These are phyloP conservation scores for Caenorhabditis tropicalis DNA, from an alignment of 1,140 invertebrate genomes.

Conservation along the genomic window DNA sequence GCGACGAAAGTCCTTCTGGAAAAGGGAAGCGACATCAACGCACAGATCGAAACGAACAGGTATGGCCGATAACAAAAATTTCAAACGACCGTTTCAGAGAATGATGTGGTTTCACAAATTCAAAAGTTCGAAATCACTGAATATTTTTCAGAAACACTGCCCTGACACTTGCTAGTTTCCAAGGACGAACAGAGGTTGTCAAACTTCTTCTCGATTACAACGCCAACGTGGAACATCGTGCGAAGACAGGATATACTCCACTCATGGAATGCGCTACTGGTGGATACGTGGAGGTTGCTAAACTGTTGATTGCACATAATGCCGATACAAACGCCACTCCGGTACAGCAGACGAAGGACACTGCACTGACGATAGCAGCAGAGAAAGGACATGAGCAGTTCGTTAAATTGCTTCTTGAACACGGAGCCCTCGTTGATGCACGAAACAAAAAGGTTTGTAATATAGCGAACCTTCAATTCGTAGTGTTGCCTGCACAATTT, in stretches of 20 bases:
- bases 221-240: slow-evolving; percentile 97
- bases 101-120: not conserved
- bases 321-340: slow-evolving; percentile 98
- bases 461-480: no score
- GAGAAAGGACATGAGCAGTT: slow-evolving; percentile 98
- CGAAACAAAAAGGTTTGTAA: slow-evolving; percentile 98
- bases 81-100: no score
- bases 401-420: slow-evolving; percentile 80
- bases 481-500: no score
- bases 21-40: slow-evolving; percentile 98
- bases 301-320: slow-evolving; percentile 91
- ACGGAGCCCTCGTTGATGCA: slow-evolving; percentile 81
- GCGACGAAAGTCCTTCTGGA: slow-evolving; percentile 94
- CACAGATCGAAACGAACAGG: slow-evolving; percentile 97
- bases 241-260: slow-evolving; percentile 96
- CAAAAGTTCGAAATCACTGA: not conserved
- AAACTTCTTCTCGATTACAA: slow-evolving; percentile 91
- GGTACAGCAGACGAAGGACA: slow-evolving; percentile 94
- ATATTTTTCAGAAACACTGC: slow-evolving; percentile 86
- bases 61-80: no score
- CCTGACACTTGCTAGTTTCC: slow-evolving; percentile 96
- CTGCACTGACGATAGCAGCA: slow-evolving; percentile 96
- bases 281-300: slow-evolving; percentile 96
- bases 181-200: slow-evolving; percentile 97
- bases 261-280: slow-evolving; percentile 99